Evolutionary conservation across 1,140 invertebrate genomes (phyloP).

Genomic region (Thaumetopoea pityocampa): DNA sequence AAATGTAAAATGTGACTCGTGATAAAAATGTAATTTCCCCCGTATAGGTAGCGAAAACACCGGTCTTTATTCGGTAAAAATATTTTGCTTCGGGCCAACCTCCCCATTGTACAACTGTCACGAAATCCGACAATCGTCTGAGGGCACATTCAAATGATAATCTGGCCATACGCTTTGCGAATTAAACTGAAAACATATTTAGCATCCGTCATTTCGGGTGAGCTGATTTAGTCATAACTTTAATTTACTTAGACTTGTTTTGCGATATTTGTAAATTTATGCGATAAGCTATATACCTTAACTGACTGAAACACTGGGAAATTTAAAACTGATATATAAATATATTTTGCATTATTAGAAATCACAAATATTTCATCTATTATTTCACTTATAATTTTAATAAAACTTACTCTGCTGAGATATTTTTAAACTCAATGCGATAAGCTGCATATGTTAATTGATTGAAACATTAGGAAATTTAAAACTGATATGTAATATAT

Average conservation of each 20-base stretch:
- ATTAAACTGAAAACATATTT: conserved; percentile 35
- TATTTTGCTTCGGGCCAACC: conserved; percentile 33
- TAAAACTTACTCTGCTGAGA: no score
- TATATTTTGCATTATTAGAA: no score
- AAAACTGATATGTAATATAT: no score
- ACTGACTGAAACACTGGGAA: no score
- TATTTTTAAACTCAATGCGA: no score
- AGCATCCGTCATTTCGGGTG: conserved; percentile 5
- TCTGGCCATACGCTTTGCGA: conserved; percentile 54
- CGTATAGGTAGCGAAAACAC: conserved; percentile 20
- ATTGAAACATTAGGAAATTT: no score
- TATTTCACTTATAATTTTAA: no score
- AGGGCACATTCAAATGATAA: conserved; percentile 62
- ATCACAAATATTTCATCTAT: no score
- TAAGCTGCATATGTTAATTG: no score
- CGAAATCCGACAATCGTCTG: conserved; percentile 53
- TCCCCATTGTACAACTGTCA: conserved; percentile 48
- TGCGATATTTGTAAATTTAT: no score
- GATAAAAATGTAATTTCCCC: conserved; percentile 32
- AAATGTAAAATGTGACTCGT: conserved; percentile 21
- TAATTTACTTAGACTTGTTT: conserved; percentile 6
- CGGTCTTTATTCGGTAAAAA: conserved; percentile 34
- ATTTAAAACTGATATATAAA: no score
- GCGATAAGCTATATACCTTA: no score
- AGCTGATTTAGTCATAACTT: conserved; percentile 13